These are phyloP conservation scores for Amblyopsis hoosieri DNA, from an alignment of 2,797 vertebrate genomes.

Conservation along the genomic window DNA sequence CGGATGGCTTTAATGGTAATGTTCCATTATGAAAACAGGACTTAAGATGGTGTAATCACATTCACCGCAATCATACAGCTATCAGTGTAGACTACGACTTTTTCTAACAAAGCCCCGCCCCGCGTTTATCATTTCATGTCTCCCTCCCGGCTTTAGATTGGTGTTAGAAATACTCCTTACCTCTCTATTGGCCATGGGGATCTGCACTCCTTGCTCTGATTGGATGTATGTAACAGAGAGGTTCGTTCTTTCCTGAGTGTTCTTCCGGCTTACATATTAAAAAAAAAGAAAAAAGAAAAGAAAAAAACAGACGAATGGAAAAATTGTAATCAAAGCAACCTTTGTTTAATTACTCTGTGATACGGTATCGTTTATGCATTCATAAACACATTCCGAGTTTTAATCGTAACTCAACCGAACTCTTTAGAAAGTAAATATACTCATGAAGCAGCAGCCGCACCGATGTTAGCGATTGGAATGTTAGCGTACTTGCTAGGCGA, in stretches of 20 bases:
- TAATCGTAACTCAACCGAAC: not conserved
- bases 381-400: too few relatives aligned
- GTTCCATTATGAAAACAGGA: not conserved
- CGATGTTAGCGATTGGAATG: constrained; percentile 41
- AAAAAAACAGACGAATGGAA: constrained; percentile 79
- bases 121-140: not conserved
- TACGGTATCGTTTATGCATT: constrained; percentile 58
- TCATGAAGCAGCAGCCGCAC: constrained; percentile 25
- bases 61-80: not conserved
- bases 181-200: constrained; percentile 48
- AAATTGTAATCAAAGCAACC: constrained; percentile 68
- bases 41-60: not conserved
- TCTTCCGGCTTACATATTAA: constrained; percentile 79
- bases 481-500: constrained; percentile 63
- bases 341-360: constrained; percentile 41
- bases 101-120: not conserved
- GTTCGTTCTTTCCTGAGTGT: constrained; percentile 32
- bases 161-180: not conserved
- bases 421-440: constrained; percentile 31
- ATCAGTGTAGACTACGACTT: not conserved
- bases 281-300: constrained; percentile 53
- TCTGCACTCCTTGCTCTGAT: constrained; percentile 8
- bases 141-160: constrained; percentile 39
- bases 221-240: constrained; percentile 18
- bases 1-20: not conserved